Evolutionary conservation across 2,797 vertebrate species (phyloP), one percentile per base, ranked within the genome.

Genomic region (Macropodus opercularis): DNA sequence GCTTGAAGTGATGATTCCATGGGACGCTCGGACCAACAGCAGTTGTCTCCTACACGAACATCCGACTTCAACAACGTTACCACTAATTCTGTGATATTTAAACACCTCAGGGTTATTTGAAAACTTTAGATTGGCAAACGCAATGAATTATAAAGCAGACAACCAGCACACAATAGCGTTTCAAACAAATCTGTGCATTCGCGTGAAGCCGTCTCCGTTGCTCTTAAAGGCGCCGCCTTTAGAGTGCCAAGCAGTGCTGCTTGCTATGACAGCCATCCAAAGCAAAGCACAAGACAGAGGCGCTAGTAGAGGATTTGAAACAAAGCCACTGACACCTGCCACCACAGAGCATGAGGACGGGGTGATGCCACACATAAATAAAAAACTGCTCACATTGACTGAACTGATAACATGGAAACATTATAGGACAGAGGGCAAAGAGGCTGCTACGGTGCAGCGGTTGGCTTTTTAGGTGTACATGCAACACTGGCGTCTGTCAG

Each of bases 311-410:
- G 40, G 59, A 71, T 82, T 81, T 82, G 70, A 54, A 70, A 66
- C 61, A 71, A 69, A 77, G 53, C 73, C 68, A 51, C 48, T 68
- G 71, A 84, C 76, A 76, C 76, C 66, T 72, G 68, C 78, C 76
- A 76, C 42, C 60, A 39, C 38, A 56, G 60, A 63, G 59, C 53
- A 63, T 23, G 54, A 69, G 57, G 73, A 48, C 63, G 17, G 38
- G 57, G 23, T 53, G 77, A 81, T 55, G 55, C 52, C 56, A 62
- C 50, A 79, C 68, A 72, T 75, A 75, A 85, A 88, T 75, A 86
- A 82, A 63, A 77, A 75, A 79, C 65, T 54, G 65, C 68, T 85
- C 62, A 32, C 52, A 66, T 36, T 63, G 75, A 71, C 59, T 73
- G 41, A 51, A 44, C 55, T 60, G 78, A 81, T 66, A 75, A 80